Percentiles rank a stretch among this genome's conserved stretches.
Evolutionary conservation across 1,140 invertebrate species (phyloP).

Genomic region (Heliconius melpomene): DNA sequence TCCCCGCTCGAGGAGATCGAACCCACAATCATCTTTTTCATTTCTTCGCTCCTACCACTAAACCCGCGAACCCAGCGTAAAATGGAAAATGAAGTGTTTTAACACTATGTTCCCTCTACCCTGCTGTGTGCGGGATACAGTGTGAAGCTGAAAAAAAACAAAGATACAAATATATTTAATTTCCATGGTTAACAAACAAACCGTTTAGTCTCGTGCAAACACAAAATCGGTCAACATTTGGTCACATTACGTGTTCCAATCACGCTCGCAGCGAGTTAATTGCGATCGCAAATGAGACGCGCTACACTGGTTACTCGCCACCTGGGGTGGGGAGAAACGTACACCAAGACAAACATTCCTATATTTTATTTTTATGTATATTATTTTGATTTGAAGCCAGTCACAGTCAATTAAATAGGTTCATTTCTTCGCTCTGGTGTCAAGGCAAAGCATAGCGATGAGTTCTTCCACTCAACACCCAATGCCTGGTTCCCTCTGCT

Average conservation of each 20-base stretch:
- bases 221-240: constrained; percentile 27
- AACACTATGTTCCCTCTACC: background rate
- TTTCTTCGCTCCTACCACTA: too few relatives aligned
- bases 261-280: constrained; percentile 68
- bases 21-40: too few relatives aligned
- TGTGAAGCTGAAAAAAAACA: too few relatives aligned
- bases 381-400: too few relatives aligned
- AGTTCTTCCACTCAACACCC: background rate
- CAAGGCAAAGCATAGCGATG: too few relatives aligned
- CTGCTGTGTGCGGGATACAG: too few relatives aligned
- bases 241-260: constrained; percentile 50
- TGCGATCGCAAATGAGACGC: constrained; percentile 70
- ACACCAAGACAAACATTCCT: constrained; percentile 33
- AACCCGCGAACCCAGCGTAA: too few relatives aligned
- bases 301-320: constrained; percentile 57
- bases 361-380: background rate
- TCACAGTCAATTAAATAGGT: too few relatives aligned
- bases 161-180: too few relatives aligned
- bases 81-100: background rate
- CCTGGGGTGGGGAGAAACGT: constrained; percentile 49
- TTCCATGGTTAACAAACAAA: background rate
- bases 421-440: too few relatives aligned
- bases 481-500: too few relatives aligned
- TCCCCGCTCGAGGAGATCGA: too few relatives aligned
- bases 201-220: background rate